A percentile compares a stretch with the other conserved stretches of the same genome.
phyloP scores from a whole-genome alignment of 2,113 vertebrate genomes.

The Mesembrinibis cayennensis region DNA sequence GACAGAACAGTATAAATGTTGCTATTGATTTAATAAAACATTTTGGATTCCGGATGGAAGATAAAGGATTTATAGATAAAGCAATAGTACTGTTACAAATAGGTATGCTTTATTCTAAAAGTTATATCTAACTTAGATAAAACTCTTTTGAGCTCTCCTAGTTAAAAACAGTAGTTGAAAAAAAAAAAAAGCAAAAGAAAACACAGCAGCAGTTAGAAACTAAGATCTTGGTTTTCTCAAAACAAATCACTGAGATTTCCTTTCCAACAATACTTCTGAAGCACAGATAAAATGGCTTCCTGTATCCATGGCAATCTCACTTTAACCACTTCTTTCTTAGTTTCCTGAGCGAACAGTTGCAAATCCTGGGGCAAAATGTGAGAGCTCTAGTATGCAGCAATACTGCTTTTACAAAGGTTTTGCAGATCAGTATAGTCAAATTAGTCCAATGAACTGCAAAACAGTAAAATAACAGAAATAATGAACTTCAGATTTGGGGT shows the following conservation, averaged over 20 bases:
- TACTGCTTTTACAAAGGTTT: not conserved
- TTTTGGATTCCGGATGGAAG: not conserved
- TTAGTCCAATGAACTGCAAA: not conserved
- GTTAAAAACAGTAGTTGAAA: not conserved
- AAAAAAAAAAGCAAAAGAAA: not conserved
- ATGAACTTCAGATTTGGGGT: conserved; percentile 69
- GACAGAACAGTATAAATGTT: not conserved
- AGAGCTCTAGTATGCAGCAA: not conserved
- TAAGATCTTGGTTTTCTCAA: conserved; percentile 61
- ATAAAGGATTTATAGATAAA: not conserved
- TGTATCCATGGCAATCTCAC: conserved; percentile 83
- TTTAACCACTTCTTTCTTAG: conserved; percentile 63
- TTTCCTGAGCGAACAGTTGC: conserved; percentile 75
- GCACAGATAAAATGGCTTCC: conserved; percentile 80
- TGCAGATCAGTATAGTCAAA: not conserved
- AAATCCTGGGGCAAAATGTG: conserved; percentile 19
- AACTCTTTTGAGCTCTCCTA: not conserved
- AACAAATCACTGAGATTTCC: conserved; percentile 69
- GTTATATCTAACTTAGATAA: not conserved
- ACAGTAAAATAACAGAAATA: conserved; percentile 7
- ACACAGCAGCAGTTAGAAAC: not conserved
- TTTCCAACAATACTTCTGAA: conserved; percentile 75
- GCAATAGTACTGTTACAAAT: not conserved
- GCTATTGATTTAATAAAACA: not conserved
- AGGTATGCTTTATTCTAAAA: not conserved